These are phyloP conservation scores for Pardalotus punctatus DNA, from an alignment of 2,113 vertebrate genomes.

Conservation along the genomic window DNA sequence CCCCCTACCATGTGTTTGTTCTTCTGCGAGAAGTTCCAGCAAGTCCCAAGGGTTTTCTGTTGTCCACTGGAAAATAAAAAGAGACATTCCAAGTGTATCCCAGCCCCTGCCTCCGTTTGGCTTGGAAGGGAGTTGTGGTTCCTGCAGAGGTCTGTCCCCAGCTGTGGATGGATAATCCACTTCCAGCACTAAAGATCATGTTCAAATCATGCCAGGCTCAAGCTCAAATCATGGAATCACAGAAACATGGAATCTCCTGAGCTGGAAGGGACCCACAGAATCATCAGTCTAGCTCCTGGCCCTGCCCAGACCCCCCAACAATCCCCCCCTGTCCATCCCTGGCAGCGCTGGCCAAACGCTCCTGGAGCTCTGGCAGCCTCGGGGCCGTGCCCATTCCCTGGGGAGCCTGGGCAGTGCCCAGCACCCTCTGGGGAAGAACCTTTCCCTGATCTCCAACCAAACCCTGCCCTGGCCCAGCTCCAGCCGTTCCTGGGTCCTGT, in stretches of 20 bases:
- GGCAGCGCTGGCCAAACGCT: accelerated
- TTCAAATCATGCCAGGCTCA: background rate
- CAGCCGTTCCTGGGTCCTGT: background rate
- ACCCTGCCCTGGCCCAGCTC: accelerated
- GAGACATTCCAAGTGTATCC: background rate
- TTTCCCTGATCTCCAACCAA: accelerated
- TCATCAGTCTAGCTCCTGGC: accelerated
- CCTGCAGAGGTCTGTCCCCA: background rate
- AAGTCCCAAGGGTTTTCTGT: background rate
- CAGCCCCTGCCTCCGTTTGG: background rate
- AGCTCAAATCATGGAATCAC: background rate
- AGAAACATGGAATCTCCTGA: background rate
- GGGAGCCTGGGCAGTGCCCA: background rate
- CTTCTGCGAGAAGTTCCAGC: background rate
- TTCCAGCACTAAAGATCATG: background rate
- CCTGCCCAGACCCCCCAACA: background rate
- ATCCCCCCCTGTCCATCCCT: background rate
- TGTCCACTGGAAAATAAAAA: background rate
- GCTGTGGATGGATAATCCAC: too few relatives aligned
- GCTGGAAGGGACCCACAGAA: accelerated
- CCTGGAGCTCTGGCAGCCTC: background rate
- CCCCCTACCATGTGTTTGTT: background rate
- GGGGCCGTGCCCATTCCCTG: background rate
- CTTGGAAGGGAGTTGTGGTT: background rate
- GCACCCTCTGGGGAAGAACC: background rate